Percentiles rank a stretch among this genome's conserved stretches.
Conservation (phyloP, 2,797 vertebrate genomes). For the Cyprinodon diabolis region DNA sequence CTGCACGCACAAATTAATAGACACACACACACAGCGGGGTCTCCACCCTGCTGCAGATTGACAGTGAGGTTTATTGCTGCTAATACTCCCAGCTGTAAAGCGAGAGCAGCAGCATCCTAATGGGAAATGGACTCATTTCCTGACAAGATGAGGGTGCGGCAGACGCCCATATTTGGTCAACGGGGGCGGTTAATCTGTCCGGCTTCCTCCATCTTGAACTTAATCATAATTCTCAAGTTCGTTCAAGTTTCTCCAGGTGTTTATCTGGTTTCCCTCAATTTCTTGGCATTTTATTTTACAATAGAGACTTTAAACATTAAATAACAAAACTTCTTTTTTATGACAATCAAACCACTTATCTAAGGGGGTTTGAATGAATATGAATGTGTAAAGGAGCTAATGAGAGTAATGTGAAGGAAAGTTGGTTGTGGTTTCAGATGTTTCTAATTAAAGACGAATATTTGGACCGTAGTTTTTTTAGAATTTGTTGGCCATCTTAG, state of each 20-base stretch:
- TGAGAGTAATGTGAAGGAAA: background rate
- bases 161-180: conserved; percentile 66
- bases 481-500: too few species aligned
- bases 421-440: background rate
- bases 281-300: background rate
- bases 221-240: conserved; percentile 16
- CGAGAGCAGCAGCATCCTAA: conserved; percentile 69
- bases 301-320: background rate
- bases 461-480: too few species aligned
- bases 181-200: conserved; percentile 49
- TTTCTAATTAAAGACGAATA: background rate
- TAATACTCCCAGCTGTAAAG: conserved; percentile 74
- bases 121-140: conserved; percentile 76
- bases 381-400: too few species aligned
- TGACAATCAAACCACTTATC: too few species aligned
- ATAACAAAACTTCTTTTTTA: background rate
- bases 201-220: conserved; percentile 40
- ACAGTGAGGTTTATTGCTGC: conserved; percentile 76
- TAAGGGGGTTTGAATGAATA: too few species aligned
- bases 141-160: conserved; percentile 67
- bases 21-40: conserved; percentile 26
- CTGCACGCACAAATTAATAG: conserved; percentile 34
- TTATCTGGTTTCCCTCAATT: background rate
- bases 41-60: conserved; percentile 62
- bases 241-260: conserved; percentile 25